Evolutionary conservation across 2,113 vertebrate species (phyloP).

Genomic region (Halichoeres trimaculatus): DNA sequence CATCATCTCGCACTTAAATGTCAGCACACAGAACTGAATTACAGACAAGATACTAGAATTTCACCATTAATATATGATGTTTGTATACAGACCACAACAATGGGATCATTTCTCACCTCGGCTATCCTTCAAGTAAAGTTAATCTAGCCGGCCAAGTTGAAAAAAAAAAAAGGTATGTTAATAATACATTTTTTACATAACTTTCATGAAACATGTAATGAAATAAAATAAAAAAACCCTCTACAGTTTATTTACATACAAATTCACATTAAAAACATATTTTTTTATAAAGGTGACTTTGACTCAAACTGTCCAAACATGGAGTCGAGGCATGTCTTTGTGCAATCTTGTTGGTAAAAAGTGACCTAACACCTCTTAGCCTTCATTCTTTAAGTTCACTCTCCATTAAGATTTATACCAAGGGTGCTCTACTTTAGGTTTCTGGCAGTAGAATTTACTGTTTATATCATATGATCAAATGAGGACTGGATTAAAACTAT

Average conservation of each 20-base stretch:
- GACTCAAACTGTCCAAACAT: background rate
- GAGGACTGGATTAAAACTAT: conserved; percentile 27
- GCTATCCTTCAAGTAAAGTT: conserved; percentile 35
- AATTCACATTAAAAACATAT: conserved; percentile 17
- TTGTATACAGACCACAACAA: conserved; percentile 29
- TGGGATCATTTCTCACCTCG: background rate
- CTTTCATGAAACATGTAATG: conserved; percentile 34
- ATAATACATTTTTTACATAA: conserved; percentile 37
- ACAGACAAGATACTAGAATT: conserved; percentile 25
- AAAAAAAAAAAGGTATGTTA: conserved; percentile 31
- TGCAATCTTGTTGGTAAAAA: background rate
- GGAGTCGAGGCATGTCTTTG: conserved; percentile 2
- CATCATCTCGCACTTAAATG: conserved; percentile 29
- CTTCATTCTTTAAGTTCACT: background rate
- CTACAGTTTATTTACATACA: conserved; percentile 47
- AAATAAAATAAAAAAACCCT: background rate
- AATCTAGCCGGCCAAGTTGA: conserved; percentile 7
- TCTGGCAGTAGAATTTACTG: conserved; percentile 58
- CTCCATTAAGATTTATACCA: conserved; percentile 20
- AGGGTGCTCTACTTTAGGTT: conserved; percentile 25
- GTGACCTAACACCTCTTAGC: conserved; percentile 8
- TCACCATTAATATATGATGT: conserved; percentile 23
- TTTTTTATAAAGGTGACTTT: background rate
- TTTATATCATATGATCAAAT: conserved; percentile 33
- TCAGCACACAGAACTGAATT: conserved; percentile 13